These are phyloP conservation scores for Ivindomyrus marchei DNA, from an alignment of 2,113 vertebrate genomes.

Conservation along the genomic window DNA sequence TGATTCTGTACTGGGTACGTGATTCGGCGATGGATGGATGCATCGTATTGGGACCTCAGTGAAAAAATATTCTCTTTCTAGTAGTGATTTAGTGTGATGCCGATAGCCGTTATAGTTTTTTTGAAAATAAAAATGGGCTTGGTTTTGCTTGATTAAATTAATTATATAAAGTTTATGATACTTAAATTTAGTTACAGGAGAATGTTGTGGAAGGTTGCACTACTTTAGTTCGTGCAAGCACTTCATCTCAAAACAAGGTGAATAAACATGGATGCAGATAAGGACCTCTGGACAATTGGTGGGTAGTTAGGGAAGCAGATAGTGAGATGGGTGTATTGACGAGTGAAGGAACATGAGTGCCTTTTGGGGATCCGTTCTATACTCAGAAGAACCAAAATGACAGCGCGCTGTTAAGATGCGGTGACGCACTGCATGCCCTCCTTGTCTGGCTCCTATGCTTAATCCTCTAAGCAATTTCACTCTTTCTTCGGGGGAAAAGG, in stretches of 20 bases:
- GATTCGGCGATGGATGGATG: not conserved
- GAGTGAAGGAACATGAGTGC: not conserved
- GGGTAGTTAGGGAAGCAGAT: not conserved
- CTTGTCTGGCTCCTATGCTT: not conserved
- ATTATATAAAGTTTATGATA: not conserved
- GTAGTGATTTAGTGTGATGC: not conserved
- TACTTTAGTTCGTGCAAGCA: not conserved
- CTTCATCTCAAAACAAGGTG: not conserved
- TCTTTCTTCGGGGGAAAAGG: not conserved
- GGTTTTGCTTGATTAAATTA: not conserved
- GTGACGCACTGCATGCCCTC: not conserved
- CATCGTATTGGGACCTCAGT: not conserved
- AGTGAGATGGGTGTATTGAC: not conserved
- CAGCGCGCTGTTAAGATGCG: not conserved
- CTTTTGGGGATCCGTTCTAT: not conserved
- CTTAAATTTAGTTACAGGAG: not conserved
- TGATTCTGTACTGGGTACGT: not conserved
- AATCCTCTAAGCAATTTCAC: conserved; percentile 17
- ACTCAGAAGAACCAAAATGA: not conserved
- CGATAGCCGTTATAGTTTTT: not conserved
- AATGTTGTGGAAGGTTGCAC: not conserved
- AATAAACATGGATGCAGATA: not conserved
- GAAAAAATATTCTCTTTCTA: not conserved
- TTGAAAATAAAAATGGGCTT: not conserved
- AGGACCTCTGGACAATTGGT: not conserved